These are phyloP conservation scores for Gobius niger DNA, from an alignment of 2,113 vertebrate genomes.

Conservation along the genomic window DNA sequence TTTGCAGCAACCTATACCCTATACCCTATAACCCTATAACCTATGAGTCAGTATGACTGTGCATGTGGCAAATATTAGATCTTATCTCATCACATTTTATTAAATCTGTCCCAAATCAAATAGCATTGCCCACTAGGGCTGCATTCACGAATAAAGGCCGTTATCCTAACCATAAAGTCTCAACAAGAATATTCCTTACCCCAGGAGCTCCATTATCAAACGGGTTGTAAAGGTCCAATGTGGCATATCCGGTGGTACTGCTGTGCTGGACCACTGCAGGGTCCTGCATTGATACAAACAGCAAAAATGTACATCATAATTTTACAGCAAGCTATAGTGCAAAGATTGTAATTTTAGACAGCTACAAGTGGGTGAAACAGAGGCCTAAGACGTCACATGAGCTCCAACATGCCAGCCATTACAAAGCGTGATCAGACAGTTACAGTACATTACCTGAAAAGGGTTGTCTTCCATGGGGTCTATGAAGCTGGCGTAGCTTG, in stretches of 20 bases:
- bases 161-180: too few relatives aligned
- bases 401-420: constrained; percentile 46
- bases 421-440: constrained; percentile 1
- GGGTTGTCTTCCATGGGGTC: constrained; percentile 74
- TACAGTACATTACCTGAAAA: constrained; percentile 70
- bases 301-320: background rate
- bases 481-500: constrained; percentile 74
- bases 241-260: constrained; percentile 81
- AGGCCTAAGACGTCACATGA: constrained; percentile 55
- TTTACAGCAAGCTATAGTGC: background rate
- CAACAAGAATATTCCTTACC: constrained; percentile 68
- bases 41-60: too few relatives aligned
- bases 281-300: constrained; percentile 73
- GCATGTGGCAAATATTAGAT: too few relatives aligned
- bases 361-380: constrained; percentile 30
- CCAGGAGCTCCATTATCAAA: constrained; percentile 79
- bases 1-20: too few relatives aligned
- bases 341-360: background rate
- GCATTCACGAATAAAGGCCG: too few relatives aligned
- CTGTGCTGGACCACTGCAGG: constrained; percentile 85
- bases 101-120: too few relatives aligned
- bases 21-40: too few relatives aligned
- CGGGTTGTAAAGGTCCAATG: constrained; percentile 91
- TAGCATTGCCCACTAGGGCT: too few relatives aligned
- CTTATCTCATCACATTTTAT: too few relatives aligned